Percentiles rank a stretch among this genome's conserved stretches.
Conservation (phyloP, 2,888 invertebrate species). For the Ennomos erosarius region DNA sequence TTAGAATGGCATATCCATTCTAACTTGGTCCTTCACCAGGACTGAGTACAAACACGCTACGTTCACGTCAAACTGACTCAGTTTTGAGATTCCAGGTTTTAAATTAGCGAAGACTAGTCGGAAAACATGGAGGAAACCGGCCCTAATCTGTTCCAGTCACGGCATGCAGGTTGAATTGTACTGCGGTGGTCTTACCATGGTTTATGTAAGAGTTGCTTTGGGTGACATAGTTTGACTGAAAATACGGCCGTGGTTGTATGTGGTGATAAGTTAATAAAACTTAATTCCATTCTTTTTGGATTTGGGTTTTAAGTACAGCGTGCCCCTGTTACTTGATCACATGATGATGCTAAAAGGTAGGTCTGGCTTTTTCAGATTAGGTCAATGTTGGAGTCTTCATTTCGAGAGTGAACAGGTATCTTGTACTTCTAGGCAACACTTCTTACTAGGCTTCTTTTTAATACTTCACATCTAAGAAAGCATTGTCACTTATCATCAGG, state of each 20-base stretch:
- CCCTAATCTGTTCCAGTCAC: conserved; percentile 67
- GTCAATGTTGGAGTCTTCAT: too few species aligned
- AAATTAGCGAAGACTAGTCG: conserved; percentile 71
- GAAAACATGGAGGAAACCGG: conserved; percentile 58
- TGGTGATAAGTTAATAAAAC: too few species aligned
- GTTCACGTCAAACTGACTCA: conserved; percentile 72
- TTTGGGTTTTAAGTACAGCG: too few species aligned
- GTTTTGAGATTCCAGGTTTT: conserved; percentile 71
- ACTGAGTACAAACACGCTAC: conserved; percentile 64
- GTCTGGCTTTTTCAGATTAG: too few species aligned
- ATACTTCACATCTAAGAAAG: too few species aligned
- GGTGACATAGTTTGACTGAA: neutral
- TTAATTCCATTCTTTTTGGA: too few species aligned
- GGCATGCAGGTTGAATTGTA: conserved; percentile 43
- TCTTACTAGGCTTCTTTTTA: too few species aligned
- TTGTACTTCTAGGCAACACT: too few species aligned
- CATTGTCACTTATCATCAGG: too few species aligned
- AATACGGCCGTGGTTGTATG: neutral
- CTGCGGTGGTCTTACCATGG: conserved; percentile 23
- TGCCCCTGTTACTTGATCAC: too few species aligned
- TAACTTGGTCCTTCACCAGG: conserved; percentile 10
- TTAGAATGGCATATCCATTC: conserved; percentile 22
- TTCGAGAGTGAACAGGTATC: too few species aligned
- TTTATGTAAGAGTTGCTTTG: conserved; percentile 11
- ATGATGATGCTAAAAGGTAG: too few species aligned